phyloP scores from a whole-genome alignment of 2,888 invertebrate species.

The Agrochola litura region DNA sequence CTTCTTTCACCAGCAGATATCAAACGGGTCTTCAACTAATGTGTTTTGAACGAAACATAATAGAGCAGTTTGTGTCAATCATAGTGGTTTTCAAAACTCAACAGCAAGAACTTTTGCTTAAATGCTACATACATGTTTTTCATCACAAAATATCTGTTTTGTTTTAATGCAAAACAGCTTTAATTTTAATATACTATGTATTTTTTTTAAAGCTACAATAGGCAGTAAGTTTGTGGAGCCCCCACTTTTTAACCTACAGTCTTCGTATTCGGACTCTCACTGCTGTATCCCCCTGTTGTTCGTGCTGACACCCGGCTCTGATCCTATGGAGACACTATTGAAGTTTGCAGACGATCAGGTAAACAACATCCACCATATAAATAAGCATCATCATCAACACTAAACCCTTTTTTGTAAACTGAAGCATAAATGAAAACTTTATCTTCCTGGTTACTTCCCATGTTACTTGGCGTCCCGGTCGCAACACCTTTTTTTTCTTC shows the following conservation, averaged over 20 bases:
- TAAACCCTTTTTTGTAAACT: background rate
- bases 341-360: slow-evolving; percentile 98
- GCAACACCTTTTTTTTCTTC: background rate
- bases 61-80: no score
- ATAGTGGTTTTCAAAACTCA: no score
- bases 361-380: slow-evolving; percentile 15
- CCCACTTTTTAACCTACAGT: slow-evolving; percentile 96
- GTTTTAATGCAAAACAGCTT: no score
- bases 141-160: no score
- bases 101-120: no score
- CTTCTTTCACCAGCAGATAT: no score
- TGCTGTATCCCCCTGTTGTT: slow-evolving; percentile 97
- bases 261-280: slow-evolving; percentile 96
- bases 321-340: slow-evolving; percentile 96
- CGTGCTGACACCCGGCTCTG: slow-evolving; percentile 97
- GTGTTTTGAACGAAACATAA: no score
- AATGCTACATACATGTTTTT: no score
- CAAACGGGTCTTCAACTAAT: no score
- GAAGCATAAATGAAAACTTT: background rate
- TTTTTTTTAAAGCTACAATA: slow-evolving; percentile 89
- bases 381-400: background rate
- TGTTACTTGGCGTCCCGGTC: background rate
- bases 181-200: background rate
- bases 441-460: background rate
- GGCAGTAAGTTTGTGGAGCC: slow-evolving; percentile 96